These are phyloP conservation scores for Nerophis lumbriciformis DNA, from an alignment of 2,113 vertebrate species.

Conservation along the genomic window DNA sequence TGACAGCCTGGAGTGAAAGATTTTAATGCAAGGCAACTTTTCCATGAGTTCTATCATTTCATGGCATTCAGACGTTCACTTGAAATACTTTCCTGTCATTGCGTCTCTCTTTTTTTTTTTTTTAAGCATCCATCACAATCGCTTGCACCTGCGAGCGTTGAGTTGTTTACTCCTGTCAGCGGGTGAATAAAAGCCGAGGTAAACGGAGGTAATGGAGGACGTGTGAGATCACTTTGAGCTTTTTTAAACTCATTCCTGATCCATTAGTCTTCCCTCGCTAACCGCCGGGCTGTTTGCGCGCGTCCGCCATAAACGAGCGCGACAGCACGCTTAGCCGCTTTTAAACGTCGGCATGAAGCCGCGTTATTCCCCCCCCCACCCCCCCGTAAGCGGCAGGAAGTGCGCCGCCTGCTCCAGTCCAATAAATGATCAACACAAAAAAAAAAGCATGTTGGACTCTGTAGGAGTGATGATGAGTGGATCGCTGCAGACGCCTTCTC, in stretches of 20 bases:
- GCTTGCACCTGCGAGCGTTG: conserved; percentile 28
- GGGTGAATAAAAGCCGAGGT: conserved; percentile 60
- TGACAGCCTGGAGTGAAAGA: no score
- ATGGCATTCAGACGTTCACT: conserved; percentile 6
- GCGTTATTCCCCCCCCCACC: conserved; percentile 9
- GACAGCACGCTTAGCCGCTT: conserved; percentile 55
- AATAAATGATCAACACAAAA: conserved; percentile 1
- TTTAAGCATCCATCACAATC: conserved; percentile 47
- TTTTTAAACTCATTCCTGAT: conserved; percentile 51
- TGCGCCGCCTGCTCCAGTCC: conserved; percentile 10
- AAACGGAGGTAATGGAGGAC: conserved; percentile 66
- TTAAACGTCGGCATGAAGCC: conserved; percentile 37
- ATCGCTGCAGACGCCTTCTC: background rate
- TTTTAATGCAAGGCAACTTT: no score
- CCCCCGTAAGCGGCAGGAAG: conserved; percentile 30
- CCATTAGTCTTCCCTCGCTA: conserved; percentile 63
- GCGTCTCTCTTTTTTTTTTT: conserved; percentile 41
- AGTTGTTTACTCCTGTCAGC: conserved; percentile 63
- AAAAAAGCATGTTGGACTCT: background rate
- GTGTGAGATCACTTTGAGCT: conserved; percentile 56
- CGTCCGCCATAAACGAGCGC: conserved; percentile 42
- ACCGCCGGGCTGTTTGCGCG: conserved; percentile 57
- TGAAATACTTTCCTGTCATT: conserved; percentile 22
- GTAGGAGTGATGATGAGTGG: background rate
- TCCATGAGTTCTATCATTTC: no score